Conservation (phyloP, 1,140 invertebrate genomes). For the Camponotus pennsylvanicus region DNA sequence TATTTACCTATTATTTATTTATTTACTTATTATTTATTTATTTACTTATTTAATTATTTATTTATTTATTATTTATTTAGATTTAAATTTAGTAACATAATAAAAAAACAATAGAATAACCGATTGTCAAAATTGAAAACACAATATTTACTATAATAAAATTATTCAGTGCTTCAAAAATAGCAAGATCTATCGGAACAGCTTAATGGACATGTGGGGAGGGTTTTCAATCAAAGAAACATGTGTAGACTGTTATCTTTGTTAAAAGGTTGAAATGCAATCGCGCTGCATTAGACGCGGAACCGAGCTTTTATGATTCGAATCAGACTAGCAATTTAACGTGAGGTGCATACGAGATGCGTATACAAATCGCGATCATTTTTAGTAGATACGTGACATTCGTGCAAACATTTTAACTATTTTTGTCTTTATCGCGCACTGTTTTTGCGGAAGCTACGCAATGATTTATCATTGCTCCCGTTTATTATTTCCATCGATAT, state of each 20-base stretch:
- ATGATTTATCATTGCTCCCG: not conserved
- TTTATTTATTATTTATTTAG: not conserved
- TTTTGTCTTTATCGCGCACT: conserved; percentile 27
- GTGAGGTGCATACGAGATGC: not conserved
- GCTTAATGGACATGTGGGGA: not conserved
- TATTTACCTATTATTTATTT: not conserved
- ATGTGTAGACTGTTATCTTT: not conserved
- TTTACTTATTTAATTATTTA: not conserved
- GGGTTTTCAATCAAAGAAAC: not conserved
- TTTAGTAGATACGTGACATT: conserved; percentile 35
- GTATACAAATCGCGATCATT: conserved; percentile 11
- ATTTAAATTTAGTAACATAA: not conserved
- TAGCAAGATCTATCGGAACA: not conserved
- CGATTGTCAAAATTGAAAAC: not conserved
- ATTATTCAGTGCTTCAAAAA: not conserved
- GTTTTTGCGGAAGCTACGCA: conserved; percentile 18
- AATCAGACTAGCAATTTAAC: conserved; percentile 38
- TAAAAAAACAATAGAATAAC: not conserved
- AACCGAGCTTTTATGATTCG: not conserved
- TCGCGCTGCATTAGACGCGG: not conserved
- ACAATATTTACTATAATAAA: not conserved
- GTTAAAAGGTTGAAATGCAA: conserved; percentile 1
- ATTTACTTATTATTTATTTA: not conserved
- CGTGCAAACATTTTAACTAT: conserved; percentile 22
- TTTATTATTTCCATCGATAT: not conserved